Evolutionary conservation across 2,113 vertebrate genomes (phyloP).

Genomic region (Callorhinus ursinus): DNA sequence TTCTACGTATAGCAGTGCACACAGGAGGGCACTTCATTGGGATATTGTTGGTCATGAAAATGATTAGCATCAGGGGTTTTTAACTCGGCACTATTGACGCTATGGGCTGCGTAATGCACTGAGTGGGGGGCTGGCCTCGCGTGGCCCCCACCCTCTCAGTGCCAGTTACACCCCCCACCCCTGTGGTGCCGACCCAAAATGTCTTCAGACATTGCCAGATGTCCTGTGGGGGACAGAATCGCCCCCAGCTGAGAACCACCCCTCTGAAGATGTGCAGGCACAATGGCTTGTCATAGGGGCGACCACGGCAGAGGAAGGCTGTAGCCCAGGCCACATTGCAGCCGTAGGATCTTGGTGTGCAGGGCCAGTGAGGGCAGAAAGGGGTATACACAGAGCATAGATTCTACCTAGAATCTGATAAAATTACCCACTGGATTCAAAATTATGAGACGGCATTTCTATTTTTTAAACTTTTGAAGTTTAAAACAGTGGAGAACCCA

Average conservation of each 20-base stretch:
- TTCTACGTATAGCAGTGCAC: accelerated
- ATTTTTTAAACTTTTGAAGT: not conserved
- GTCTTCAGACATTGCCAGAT: not conserved
- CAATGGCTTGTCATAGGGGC: not conserved
- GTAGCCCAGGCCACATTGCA: accelerated
- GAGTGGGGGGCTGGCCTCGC: too few relatives aligned
- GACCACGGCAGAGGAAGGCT: not conserved
- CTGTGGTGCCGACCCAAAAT: not conserved
- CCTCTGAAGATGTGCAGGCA: not conserved
- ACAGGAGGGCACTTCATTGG: not conserved
- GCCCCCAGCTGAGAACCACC: accelerated
- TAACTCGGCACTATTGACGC: accelerated
- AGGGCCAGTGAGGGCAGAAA: not conserved
- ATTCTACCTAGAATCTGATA: not conserved
- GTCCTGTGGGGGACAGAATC: not conserved
- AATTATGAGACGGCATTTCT: not conserved
- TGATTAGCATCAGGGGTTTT: not conserved
- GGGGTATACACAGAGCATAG: accelerated
- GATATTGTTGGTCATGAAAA: accelerated
- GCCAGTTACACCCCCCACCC: not conserved
- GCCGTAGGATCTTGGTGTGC: accelerated
- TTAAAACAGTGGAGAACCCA: not conserved
- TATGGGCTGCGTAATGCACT: not conserved
- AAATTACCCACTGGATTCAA: not conserved
- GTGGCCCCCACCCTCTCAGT: not conserved